These are phyloP conservation scores for Pachyramphus minor DNA, from an alignment of 2,113 vertebrate species.

Conservation along the genomic window DNA sequence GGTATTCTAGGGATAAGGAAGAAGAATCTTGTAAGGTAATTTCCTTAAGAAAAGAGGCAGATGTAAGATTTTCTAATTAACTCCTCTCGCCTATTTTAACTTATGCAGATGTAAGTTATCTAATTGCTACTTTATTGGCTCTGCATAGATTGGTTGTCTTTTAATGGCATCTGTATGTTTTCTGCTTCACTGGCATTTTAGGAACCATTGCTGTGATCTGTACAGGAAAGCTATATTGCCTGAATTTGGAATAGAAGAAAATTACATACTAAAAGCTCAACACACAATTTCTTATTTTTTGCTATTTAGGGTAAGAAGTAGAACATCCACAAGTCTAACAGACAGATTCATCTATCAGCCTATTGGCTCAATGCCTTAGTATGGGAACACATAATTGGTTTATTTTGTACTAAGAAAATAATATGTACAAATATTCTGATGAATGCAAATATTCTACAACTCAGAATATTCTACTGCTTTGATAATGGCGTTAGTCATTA, in stretches of 20 bases:
- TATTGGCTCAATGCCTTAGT: neutral
- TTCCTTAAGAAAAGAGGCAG: conserved; percentile 41
- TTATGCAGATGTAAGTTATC: conserved; percentile 48
- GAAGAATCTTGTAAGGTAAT: neutral
- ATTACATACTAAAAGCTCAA: conserved; percentile 41
- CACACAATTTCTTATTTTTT: neutral
- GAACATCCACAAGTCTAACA: neutral
- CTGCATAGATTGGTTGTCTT: conserved; percentile 38
- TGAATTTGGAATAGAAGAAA: conserved; percentile 37
- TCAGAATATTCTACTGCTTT: neutral
- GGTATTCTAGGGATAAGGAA: neutral
- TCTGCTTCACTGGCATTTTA: conserved; percentile 57
- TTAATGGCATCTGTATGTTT: conserved; percentile 56
- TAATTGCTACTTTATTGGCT: conserved; percentile 54
- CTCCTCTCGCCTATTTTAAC: neutral
- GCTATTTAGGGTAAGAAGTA: neutral
- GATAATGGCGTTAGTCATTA: neutral
- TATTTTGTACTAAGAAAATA: conserved; percentile 10
- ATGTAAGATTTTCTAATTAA: conserved; percentile 48
- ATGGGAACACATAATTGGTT: neutral
- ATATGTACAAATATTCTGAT: neutral
- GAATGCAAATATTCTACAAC: neutral
- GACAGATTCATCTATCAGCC: neutral
- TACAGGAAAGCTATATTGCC: conserved; percentile 22
- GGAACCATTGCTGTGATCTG: conserved; percentile 26